A percentile compares a stretch with the other conserved stretches of the same genome.
These are phyloP conservation scores for Hymenopus coronatus DNA, from an alignment of 2,888 invertebrate species.

Conservation along the genomic window DNA sequence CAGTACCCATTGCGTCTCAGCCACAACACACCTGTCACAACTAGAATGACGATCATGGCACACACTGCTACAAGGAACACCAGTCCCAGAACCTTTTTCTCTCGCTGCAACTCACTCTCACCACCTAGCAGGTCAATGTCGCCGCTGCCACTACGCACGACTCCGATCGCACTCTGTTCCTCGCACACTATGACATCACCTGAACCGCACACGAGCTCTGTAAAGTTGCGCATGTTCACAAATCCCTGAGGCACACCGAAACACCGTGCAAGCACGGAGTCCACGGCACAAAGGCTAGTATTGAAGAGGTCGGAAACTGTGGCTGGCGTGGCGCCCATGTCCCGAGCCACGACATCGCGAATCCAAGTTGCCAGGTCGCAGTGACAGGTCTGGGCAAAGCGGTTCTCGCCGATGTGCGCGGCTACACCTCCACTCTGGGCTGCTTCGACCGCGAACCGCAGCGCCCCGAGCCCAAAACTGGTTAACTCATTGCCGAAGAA, in stretches of 20 bases:
- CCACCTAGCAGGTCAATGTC: neutral
- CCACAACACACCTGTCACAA: slow-evolving; percentile 57
- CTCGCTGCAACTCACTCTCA: slow-evolving; percentile 31
- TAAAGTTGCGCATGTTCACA: slow-evolving; percentile 61
- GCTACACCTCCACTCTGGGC: slow-evolving; percentile 26
- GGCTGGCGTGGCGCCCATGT: slow-evolving; percentile 43
- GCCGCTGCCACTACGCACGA: neutral
- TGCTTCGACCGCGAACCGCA: slow-evolving; percentile 30
- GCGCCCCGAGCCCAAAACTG: slow-evolving; percentile 42
- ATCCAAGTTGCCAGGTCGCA: slow-evolving; percentile 63
- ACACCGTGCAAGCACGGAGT: slow-evolving; percentile 59
- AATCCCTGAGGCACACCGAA: slow-evolving; percentile 64
- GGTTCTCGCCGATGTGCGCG: slow-evolving; percentile 1
- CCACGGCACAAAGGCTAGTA: slow-evolving; percentile 63
- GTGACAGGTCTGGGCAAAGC: slow-evolving; percentile 53
- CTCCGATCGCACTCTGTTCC: slow-evolving; percentile 39
- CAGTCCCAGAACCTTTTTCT: slow-evolving; percentile 46
- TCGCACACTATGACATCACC: slow-evolving; percentile 58
- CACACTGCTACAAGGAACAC: slow-evolving; percentile 55
- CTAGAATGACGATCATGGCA: slow-evolving; percentile 53
- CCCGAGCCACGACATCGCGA: slow-evolving; percentile 47
- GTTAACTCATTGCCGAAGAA: slow-evolving; percentile 60
- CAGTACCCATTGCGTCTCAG: slow-evolving; percentile 58
- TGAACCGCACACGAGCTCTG: slow-evolving; percentile 56
- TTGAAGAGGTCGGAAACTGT: slow-evolving; percentile 39